These are phyloP conservation scores for Enteromius fasciolatus DNA, from an alignment of 2,797 vertebrate species.

Conservation along the genomic window DNA sequence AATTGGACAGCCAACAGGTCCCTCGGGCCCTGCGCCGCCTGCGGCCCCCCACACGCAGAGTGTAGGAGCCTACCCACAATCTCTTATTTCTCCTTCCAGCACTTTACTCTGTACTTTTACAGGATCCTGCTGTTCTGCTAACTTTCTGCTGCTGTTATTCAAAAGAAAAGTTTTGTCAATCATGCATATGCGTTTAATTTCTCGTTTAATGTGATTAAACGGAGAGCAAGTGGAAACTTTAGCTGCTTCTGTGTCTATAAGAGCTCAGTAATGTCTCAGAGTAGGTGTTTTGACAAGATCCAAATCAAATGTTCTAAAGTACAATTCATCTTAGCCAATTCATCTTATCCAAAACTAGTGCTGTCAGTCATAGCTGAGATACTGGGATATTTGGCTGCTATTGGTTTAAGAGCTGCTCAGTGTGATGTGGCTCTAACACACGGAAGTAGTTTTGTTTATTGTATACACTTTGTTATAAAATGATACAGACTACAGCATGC, in stretches of 20 bases:
- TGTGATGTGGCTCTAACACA: too few relatives aligned
- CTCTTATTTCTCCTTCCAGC: neutral
- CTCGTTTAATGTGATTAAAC: neutral
- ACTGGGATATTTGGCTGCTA: too few relatives aligned
- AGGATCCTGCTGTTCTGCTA: neutral
- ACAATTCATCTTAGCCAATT: neutral
- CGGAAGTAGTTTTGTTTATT: too few relatives aligned
- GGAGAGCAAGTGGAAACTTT: neutral
- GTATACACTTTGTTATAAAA: too few relatives aligned
- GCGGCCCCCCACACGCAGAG: slow-evolving; percentile 88
- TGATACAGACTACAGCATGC: too few relatives aligned
- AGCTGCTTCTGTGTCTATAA: neutral
- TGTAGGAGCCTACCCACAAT: slow-evolving; percentile 78
- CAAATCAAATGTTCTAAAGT: neutral
- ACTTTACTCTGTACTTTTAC: slow-evolving; percentile 11
- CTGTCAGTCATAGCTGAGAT: neutral
- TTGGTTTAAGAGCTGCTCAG: too few relatives aligned
- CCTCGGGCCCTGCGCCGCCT: slow-evolving; percentile 87
- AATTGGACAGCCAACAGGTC: slow-evolving; percentile 81
- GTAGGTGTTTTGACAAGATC: neutral
- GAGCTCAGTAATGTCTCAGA: neutral
- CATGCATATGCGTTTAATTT: neutral
- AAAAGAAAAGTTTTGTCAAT: neutral
- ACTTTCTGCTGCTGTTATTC: neutral
- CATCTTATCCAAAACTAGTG: neutral